phyloP scores from a whole-genome alignment of 2,888 invertebrate genomes.

The Phaonia tiefii region DNA sequence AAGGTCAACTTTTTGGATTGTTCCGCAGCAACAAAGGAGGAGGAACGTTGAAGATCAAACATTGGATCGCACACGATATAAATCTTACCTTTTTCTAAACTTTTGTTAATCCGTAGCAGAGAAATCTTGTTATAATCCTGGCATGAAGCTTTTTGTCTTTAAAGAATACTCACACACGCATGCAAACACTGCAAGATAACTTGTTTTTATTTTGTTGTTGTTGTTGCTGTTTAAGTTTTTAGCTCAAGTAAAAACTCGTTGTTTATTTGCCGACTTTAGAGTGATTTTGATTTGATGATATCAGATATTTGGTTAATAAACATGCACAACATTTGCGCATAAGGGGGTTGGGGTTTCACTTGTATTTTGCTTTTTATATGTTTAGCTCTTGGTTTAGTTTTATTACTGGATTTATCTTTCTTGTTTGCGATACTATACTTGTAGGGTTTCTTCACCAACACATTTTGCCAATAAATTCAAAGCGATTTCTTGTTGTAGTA shows the following conservation, averaged over 20 bases:
- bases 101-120: conserved; percentile 37
- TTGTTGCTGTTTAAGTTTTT: not conserved
- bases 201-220: conserved; percentile 37
- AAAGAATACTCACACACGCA: too few relatives aligned
- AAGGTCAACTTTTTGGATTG: conserved; percentile 58
- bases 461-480: conserved; percentile 1
- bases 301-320: not conserved
- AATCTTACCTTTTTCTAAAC: conserved; percentile 53
- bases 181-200: conserved; percentile 23
- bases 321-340: not conserved
- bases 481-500: conserved; percentile 7
- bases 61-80: not conserved
- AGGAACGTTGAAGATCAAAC: too few relatives aligned
- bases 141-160: conserved; percentile 3
- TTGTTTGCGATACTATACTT: conserved; percentile 19
- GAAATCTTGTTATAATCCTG: conserved; percentile 1
- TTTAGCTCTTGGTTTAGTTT: not conserved
- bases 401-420: conserved; percentile 5
- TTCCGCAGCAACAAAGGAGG: not conserved
- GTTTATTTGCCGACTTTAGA: too few relatives aligned
- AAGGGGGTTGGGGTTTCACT: not conserved
- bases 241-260: not conserved
- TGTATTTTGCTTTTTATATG: not conserved
- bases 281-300: not conserved
- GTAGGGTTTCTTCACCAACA: conserved; percentile 21